These are phyloP conservation scores for Dendrolimus houi DNA, from an alignment of 2,888 invertebrate species.

Conservation along the genomic window DNA sequence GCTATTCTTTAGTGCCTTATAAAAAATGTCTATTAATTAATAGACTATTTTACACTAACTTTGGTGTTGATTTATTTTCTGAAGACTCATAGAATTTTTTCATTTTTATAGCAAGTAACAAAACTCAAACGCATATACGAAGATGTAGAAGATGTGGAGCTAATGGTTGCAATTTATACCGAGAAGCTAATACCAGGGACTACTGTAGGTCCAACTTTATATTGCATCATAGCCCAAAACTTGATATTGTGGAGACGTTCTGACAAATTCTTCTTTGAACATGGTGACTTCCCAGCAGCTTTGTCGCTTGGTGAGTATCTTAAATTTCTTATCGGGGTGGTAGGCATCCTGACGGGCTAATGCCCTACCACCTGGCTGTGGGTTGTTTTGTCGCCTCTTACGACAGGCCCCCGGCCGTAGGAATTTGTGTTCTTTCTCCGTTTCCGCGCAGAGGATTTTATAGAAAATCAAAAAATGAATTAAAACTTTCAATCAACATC, in stretches of 20 bases:
- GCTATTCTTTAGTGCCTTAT: no score
- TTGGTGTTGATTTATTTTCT: no score
- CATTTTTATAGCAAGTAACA: slow-evolving; percentile 24
- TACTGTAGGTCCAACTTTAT: slow-evolving; percentile 22
- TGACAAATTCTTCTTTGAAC: slow-evolving; percentile 32
- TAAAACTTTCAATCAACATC: no score
- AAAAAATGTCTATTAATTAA: no score
- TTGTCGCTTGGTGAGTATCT: slow-evolving; percentile 22
- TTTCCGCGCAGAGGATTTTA: no score
- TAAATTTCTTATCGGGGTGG: neutral
- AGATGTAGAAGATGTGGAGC: slow-evolving; percentile 27
- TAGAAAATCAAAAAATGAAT: no score
- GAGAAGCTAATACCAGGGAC: slow-evolving; percentile 22
- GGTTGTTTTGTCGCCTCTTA: no score
- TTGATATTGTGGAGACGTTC: slow-evolving; percentile 26
- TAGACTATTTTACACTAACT: no score
- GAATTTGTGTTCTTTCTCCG: no score
- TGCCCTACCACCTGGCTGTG: no score
- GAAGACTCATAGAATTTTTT: neutral
- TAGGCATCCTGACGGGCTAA: no score
- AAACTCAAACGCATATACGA: slow-evolving; percentile 26
- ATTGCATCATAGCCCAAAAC: slow-evolving; percentile 29
- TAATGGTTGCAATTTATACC: slow-evolving; percentile 28
- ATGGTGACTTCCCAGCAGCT: slow-evolving; percentile 23
- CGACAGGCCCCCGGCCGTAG: no score